These are phyloP conservation scores for Brachystomella parvula DNA, from an alignment of 1,140 invertebrate genomes.

Conservation along the genomic window DNA sequence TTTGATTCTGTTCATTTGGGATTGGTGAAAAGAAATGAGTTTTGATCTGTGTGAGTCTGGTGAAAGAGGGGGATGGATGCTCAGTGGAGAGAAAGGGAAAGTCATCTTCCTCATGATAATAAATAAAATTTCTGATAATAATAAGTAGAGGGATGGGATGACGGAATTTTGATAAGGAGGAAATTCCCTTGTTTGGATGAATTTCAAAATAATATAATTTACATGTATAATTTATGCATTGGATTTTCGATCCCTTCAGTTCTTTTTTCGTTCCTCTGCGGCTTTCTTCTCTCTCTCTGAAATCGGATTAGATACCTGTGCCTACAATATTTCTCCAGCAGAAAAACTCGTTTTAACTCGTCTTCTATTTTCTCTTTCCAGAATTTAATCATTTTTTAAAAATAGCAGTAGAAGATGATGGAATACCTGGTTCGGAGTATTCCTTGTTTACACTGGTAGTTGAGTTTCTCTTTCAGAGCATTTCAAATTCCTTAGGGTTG, in stretches of 20 bases:
- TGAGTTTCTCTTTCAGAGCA: too few relatives aligned
- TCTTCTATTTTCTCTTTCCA: too few relatives aligned
- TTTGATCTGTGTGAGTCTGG: too few relatives aligned
- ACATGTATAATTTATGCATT: constrained; percentile 18
- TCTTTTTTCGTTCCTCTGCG: not conserved
- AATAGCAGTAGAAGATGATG: too few relatives aligned
- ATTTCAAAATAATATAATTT: not conserved
- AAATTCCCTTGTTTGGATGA: not conserved
- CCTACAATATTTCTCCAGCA: not conserved
- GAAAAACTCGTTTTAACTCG: not conserved
- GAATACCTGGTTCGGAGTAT: too few relatives aligned
- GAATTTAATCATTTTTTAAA: too few relatives aligned
- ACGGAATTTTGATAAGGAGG: not conserved
- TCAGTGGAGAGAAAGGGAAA: constrained; percentile 5
- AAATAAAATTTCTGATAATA: constrained; percentile 10
- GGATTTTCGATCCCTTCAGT: not conserved
- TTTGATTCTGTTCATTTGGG: not conserved
- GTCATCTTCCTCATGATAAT: too few relatives aligned
- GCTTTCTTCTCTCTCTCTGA: not conserved
- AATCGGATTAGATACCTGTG: not conserved
- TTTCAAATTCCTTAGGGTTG: too few relatives aligned
- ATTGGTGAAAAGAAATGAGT: not conserved
- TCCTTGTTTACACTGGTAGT: too few relatives aligned
- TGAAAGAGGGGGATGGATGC: not conserved
- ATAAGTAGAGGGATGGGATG: constrained; percentile 1